phyloP scores from a whole-genome alignment of 2,113 vertebrate species.

The Ptychochromis oligacanthus region DNA sequence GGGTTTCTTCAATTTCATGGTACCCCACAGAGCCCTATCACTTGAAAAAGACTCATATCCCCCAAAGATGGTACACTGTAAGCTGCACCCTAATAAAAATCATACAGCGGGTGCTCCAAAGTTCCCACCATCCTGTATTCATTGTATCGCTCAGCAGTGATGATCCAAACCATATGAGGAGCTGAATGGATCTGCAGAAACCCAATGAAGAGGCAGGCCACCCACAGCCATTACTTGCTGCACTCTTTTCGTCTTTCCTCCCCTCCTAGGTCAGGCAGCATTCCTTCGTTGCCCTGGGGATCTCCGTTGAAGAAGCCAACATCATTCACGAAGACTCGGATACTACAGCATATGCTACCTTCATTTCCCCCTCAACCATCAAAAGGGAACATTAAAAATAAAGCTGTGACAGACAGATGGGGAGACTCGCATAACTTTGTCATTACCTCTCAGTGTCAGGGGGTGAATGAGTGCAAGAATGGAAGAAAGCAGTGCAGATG shows the following conservation, averaged over 20 bases:
- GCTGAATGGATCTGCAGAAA: slow-evolving; percentile 67
- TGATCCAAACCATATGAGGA: slow-evolving; percentile 81
- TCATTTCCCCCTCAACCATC: slow-evolving; percentile 57
- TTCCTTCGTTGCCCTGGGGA: slow-evolving; percentile 72
- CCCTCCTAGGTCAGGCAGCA: slow-evolving; percentile 72
- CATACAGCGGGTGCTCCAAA: slow-evolving; percentile 36
- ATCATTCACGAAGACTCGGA: slow-evolving; percentile 69
- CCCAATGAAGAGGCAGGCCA: slow-evolving; percentile 69
- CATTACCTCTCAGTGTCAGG: slow-evolving; percentile 45
- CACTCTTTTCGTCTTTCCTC: slow-evolving; percentile 44
- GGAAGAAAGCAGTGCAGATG: slow-evolving; percentile 47
- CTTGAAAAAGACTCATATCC: slow-evolving; percentile 49
- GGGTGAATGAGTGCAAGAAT: slow-evolving; percentile 66
- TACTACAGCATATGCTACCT: slow-evolving; percentile 71
- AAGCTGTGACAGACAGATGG: slow-evolving; percentile 59
- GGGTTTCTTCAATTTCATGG: slow-evolving; percentile 30
- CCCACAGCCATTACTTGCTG: slow-evolving; percentile 63
- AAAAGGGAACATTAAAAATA: slow-evolving; percentile 63
- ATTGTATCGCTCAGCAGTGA: slow-evolving; percentile 57
- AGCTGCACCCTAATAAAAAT: slow-evolving; percentile 43
- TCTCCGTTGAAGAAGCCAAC: slow-evolving; percentile 57
- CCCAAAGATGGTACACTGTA: slow-evolving; percentile 37
- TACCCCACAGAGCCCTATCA: slow-evolving; percentile 8
- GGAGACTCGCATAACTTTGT: slow-evolving; percentile 64
- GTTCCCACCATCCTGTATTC: slow-evolving; percentile 60